These are phyloP conservation scores for Steinernema carpocapsae DNA, from an alignment of 2,888 invertebrate species.

Conservation along the genomic window DNA sequence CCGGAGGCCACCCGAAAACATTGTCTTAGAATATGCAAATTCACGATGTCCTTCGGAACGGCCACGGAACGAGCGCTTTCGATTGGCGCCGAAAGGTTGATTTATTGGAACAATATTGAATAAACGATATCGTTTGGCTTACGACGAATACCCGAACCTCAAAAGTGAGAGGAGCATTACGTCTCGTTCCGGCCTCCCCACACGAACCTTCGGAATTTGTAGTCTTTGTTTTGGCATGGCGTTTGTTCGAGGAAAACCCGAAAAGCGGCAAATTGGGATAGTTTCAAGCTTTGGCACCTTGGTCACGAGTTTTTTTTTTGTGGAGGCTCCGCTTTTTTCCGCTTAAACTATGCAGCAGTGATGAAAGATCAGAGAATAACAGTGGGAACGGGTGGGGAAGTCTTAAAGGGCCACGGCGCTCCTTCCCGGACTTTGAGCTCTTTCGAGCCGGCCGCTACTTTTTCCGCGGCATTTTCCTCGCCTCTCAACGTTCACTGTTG, in stretches of 20 bases:
- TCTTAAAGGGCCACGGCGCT: background rate
- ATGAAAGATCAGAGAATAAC: conserved; percentile 33
- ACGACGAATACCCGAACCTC: background rate
- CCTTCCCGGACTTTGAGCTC: background rate
- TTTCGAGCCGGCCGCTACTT: conserved; percentile 16
- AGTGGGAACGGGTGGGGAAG: conserved; percentile 13
- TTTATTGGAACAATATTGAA: conserved; percentile 27
- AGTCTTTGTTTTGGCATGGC: too few relatives aligned
- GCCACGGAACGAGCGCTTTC: background rate
- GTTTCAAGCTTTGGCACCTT: too few relatives aligned
- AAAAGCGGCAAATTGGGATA: too few relatives aligned
- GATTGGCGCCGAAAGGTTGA: conserved; percentile 24
- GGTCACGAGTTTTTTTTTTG: too few relatives aligned
- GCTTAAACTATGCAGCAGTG: background rate
- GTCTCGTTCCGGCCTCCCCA: too few relatives aligned
- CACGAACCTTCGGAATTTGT: too few relatives aligned
- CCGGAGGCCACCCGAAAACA: background rate
- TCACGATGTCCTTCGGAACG: background rate
- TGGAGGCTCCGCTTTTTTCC: too few relatives aligned
- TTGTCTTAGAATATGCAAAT: conserved; percentile 20
- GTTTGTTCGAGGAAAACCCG: too few relatives aligned
- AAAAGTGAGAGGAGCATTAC: too few relatives aligned
- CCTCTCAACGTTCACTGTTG: conserved; percentile 30
- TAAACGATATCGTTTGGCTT: conserved; percentile 9
- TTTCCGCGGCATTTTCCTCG: conserved; percentile 20